These are phyloP conservation scores for Liodrosophila aerea DNA, from an alignment of 2,888 invertebrate genomes.

Conservation along the genomic window DNA sequence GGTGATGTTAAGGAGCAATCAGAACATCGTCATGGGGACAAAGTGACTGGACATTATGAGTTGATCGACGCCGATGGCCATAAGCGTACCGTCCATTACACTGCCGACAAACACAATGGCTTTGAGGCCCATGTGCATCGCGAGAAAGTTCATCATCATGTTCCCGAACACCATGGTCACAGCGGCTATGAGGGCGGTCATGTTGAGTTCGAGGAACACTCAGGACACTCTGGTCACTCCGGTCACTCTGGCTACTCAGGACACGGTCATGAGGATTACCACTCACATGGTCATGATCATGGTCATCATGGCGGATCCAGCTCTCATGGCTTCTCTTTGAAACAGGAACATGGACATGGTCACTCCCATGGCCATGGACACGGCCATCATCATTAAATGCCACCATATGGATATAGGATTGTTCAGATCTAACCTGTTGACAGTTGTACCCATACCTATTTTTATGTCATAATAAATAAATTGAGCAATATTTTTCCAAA, in stretches of 20 bases:
- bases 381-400: not conserved
- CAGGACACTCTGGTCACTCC: slow-evolving; percentile 41
- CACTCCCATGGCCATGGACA: slow-evolving; percentile 39
- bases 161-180: slow-evolving; percentile 56
- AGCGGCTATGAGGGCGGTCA: slow-evolving; percentile 63
- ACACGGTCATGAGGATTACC: slow-evolving; percentile 35
- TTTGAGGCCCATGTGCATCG: slow-evolving; percentile 70
- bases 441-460: slow-evolving; percentile 44
- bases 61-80: slow-evolving; percentile 77
- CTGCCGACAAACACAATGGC: slow-evolving; percentile 74
- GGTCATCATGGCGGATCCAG: slow-evolving; percentile 48
- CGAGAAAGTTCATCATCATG: slow-evolving; percentile 62
- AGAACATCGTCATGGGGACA: slow-evolving; percentile 71
- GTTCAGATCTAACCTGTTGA: slow-evolving; percentile 14
- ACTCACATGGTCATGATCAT: slow-evolving; percentile 40
- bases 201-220: slow-evolving; percentile 64
- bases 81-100: slow-evolving; percentile 74
- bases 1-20: slow-evolving; percentile 69
- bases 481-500: slow-evolving; percentile 55
- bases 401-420: too few relatives aligned
- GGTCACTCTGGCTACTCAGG: slow-evolving; percentile 32
- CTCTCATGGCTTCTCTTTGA: slow-evolving; percentile 59
- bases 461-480: slow-evolving; percentile 25
- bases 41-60: slow-evolving; percentile 76
- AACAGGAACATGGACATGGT: slow-evolving; percentile 55